Base-by-base conservation (phyloP, 2,888 invertebrate species). In the Ophioninae sp. region DNA sequence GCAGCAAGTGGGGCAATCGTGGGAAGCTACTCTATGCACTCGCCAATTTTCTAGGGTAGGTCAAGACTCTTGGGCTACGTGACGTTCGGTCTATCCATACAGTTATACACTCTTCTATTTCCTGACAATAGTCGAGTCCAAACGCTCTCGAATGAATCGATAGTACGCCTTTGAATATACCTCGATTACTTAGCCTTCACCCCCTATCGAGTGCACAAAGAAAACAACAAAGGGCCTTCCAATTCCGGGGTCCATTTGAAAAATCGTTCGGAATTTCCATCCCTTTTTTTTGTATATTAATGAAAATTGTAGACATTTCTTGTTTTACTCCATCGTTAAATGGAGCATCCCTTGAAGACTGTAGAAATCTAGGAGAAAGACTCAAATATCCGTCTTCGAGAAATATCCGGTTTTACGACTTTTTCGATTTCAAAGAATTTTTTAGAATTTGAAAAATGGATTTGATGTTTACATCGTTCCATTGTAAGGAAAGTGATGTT, bases 1-100 rank as follows among this genome's bases (percentile, higher is more conserved):
- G 93, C 79, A 92, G 92, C 82, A 93, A 93, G 79, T 93, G 92
- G 92, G 90, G 90, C 44, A 91, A 90, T 85, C 90, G 91, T 8
- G 89, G 88, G 68, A 91, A 91, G 81, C 87, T 93, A 7, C 86
- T 93, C 22, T 87, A 88, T 51, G 89, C 91, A n/a, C 88, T 93
- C 17, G 91, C 90, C 41, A 90, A 90, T 81, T 90, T 93, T 68
- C 82, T 93, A 17, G 90, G 91, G 92, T 92, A 83, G 39, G 84
- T 84, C 64, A 41, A 58, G 67, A 79, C 10, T 76, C 79, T 79
- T 56, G 20, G 44, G n/a, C 64, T 64, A 41, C 23, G 44, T 76
- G 22, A 74, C 17, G 44, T 20, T 59, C 39, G n/a, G 22, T 44
- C 51, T 22, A 23, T 39, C 37, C 6, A 41, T 61, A 69, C 30